A percentile compares a stretch with the other conserved stretches of the same genome.
Conservation (phyloP, 2,113 vertebrate genomes). For the Eretmochelys imbricata region DNA sequence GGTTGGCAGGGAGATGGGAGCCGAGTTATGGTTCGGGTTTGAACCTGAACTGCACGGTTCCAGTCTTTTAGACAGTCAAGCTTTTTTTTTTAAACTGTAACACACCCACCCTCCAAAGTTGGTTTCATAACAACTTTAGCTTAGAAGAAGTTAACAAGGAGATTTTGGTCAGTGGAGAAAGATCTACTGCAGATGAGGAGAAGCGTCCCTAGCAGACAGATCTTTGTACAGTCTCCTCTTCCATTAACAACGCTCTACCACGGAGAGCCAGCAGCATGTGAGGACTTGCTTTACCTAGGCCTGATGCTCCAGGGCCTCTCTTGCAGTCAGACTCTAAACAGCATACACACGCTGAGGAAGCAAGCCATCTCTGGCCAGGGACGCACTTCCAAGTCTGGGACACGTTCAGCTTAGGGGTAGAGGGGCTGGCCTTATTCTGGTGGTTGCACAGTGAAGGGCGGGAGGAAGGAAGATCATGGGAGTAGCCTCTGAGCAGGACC, state of each 20-base stretch:
- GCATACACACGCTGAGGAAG: neutral
- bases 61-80: neutral
- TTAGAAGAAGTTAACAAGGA: neutral
- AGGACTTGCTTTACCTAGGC: neutral
- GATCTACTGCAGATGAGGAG: neutral
- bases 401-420: neutral
- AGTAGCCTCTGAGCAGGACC: neutral
- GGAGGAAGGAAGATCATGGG: neutral
- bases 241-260: neutral
- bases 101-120: neutral
- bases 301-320: neutral
- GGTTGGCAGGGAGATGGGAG: neutral
- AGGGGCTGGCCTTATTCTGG: neutral
- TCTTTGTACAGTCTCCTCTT: neutral
- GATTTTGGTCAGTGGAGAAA: neutral
- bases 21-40: neutral
- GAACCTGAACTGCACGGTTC: neutral
- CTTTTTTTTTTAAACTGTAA: neutral
- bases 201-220: neutral
- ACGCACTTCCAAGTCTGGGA: neutral
- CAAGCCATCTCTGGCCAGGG: neutral
- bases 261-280: neutral
- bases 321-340: neutral
- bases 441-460: neutral
- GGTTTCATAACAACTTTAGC: neutral